Evolutionary conservation across 2,797 vertebrate genomes (phyloP), one percentile per base, ranked within the genome.

Genomic region (Bufotes viridis): DNA sequence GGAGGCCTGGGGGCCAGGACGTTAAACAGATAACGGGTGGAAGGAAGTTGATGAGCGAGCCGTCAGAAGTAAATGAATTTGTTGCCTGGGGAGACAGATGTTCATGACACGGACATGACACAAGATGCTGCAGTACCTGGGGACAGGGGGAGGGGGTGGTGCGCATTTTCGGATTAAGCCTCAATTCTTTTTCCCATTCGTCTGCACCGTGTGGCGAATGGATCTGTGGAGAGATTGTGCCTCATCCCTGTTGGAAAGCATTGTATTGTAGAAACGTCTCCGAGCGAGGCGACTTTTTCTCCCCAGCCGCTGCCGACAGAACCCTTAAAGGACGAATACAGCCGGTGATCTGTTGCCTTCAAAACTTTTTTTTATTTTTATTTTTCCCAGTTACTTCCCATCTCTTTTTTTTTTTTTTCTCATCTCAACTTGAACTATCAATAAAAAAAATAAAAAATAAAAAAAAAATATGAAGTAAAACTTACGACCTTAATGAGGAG

Each of bases 11-110:
- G 97, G 69, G 93, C 97, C 89, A 96, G 97, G 96, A 98, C 97
- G 94, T 97, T 97, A 91, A 97, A 96, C 94, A 99, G 97, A 99
- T 98, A 98, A 98, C 97, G 95, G 93, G 90, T 63, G 92, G 90
- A 61, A 55, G 75, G 12, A 78, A 53, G 9, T 34, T 10, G 42
- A 0, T 78, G 58, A 58, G 89, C 88, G 65, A 90, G 90, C 88
- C 85, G 70, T 81, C 58, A 69, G 58, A 86, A 69, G 17, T 67
- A 76, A 81, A 86, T 85, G 67, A 67, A 81, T 85, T 6, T 53
- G 42, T 60, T 58, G 84, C 15, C 55, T 22, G 70, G 84, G 79
- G 55, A 82, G 70, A 60, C 55, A 34, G 55, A 24, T 18, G 58
- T 76, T 83, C 24, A 78, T 67, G 69, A 79, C 75, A 26, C 12